These are phyloP conservation scores for Drosophila cardini DNA, from an alignment of 1,140 invertebrate genomes.

Conservation along the genomic window DNA sequence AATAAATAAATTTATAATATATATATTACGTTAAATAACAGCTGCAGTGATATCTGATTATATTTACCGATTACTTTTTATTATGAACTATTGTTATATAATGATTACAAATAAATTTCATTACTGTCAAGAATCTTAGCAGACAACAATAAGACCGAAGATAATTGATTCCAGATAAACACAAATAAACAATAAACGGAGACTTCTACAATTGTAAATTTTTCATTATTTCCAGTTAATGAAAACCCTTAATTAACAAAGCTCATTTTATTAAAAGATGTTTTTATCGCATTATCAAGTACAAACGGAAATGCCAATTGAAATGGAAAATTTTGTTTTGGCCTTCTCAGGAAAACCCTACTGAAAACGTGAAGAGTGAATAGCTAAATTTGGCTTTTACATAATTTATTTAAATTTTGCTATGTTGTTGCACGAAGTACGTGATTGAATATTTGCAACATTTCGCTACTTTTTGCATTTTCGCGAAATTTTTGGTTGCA, in stretches of 20 bases:
- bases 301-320: constrained; percentile 66
- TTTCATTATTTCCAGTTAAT: constrained; percentile 38
- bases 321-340: constrained; percentile 42
- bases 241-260: constrained; percentile 19
- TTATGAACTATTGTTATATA: neutral
- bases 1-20: no score
- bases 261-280: constrained; percentile 46
- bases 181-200: neutral
- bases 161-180: neutral
- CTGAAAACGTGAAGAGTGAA: constrained; percentile 41
- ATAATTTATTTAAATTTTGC: constrained; percentile 79
- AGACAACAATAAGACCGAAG: constrained; percentile 16
- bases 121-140: constrained; percentile 13
- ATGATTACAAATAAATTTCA: constrained; percentile 19
- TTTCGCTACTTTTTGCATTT: constrained; percentile 67
- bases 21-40: no score
- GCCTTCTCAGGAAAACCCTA: constrained; percentile 26
- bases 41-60: no score
- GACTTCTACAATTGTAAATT: constrained; percentile 52
- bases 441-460: constrained; percentile 82
- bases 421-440: constrained; percentile 79
- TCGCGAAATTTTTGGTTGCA: constrained; percentile 51
- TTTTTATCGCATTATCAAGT: constrained; percentile 35
- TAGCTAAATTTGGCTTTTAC: constrained; percentile 59
- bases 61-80: no score